Evolutionary conservation across 2,113 vertebrate genomes (phyloP).

Genomic region (Passerina amoena): DNA sequence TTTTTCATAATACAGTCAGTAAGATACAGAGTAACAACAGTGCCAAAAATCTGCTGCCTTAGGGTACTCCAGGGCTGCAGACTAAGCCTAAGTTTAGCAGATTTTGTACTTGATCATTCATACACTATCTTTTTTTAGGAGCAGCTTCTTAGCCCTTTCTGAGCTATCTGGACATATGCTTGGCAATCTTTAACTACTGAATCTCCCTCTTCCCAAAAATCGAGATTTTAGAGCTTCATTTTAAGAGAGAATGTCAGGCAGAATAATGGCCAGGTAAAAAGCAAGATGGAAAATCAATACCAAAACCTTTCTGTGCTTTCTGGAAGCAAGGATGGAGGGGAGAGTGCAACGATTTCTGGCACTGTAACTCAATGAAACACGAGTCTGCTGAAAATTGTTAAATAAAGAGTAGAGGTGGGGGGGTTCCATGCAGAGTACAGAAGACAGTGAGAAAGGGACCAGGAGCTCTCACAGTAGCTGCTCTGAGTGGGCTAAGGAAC

Average conservation of each 20-base stretch:
- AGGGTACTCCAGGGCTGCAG: not conserved
- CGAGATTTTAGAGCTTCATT: not conserved
- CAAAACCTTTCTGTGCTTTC: not conserved
- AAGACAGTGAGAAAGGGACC: not conserved
- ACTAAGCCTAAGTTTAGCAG: not conserved
- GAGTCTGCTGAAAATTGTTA: not conserved
- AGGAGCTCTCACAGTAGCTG: not conserved
- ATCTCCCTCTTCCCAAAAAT: not conserved
- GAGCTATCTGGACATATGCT: not conserved
- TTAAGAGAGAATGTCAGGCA: not conserved
- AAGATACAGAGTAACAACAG: not conserved
- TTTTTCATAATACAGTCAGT: not conserved
- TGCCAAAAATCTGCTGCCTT: not conserved
- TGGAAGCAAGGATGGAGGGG: not conserved
- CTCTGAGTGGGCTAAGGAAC: not conserved
- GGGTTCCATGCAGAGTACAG: not conserved
- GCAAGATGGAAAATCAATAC: not conserved
- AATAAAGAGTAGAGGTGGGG: not conserved
- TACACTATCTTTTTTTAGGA: not conserved
- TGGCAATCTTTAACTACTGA: not conserved
- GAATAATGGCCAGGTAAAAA: not conserved
- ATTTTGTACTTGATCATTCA: not conserved
- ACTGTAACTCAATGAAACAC: not conserved
- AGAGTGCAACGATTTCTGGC: not conserved
- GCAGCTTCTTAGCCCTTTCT: not conserved